Evolutionary conservation across 2,888 invertebrate genomes (phyloP), one percentile per base, ranked within the genome.

Genomic region (Sipha maydis): DNA sequence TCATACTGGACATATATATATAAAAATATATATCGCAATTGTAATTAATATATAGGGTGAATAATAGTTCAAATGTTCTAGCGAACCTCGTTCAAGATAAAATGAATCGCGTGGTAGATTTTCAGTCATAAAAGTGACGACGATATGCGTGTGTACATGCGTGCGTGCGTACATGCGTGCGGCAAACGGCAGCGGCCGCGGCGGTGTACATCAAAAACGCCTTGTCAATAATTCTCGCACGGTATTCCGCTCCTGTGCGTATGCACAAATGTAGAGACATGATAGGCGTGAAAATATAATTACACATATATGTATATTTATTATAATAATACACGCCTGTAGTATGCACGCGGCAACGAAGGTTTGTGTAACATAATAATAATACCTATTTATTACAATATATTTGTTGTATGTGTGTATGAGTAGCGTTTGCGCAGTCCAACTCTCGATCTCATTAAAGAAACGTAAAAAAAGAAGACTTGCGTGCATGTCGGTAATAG

Each of bases 241-340:
- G 48, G 48, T 61, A 56, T 25, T 3, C 61, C 25, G 61, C 61
- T 61, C 61, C 61, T 61, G 61, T 61, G 61, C 25, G 25, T 25
- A 9, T 69, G 8, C n/a, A 69, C n/a, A 31, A 0, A 31, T 0
- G 17, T 71, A 31, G 11, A 8, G 31, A 61, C 34, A 61, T 0
- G 38, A 69, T 14, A 69, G 69, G 82, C 82, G 41, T 82, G 82
- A 69, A 82, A 82, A 82, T 69, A 82, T 61, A 61, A 61, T 61
- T 61, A 61, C 25, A 21, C 5, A 61, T 61, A 25, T 61, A 61
- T 25, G 19, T 21, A 25, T 61, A 61, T 61, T 25, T 61, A 61
- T 61, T 25, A 7, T 41, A 82, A 69, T 41, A 69, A 69, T 25
- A 71, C 17, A 71, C 28, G 17, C 34, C 34, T 41, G n/a, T 61